Evolutionary conservation across 2,888 invertebrate genomes (phyloP).

Genomic region (Ischnus inquisitorius): DNA sequence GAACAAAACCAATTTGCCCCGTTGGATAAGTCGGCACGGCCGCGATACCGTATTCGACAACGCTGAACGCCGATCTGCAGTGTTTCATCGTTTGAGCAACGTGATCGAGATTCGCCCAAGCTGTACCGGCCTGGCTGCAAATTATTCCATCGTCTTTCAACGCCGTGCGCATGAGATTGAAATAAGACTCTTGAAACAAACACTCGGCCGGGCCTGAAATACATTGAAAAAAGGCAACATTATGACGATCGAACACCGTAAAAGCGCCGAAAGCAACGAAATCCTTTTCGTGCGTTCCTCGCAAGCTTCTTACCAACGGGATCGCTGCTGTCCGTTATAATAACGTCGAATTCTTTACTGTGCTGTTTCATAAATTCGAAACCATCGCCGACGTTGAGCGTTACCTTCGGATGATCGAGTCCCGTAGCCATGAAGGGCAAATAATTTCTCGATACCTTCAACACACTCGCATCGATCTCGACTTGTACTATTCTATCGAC

Average conservation of each 20-base stretch:
- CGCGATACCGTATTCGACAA: constrained; percentile 92
- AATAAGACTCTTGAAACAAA: constrained; percentile 93
- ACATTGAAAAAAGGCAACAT: neutral
- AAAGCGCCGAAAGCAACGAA: neutral
- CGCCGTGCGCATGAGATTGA: constrained; percentile 93
- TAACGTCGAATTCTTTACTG: constrained; percentile 95
- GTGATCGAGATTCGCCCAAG: constrained; percentile 93
- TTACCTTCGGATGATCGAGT: constrained; percentile 93
- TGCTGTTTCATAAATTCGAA: constrained; percentile 97
- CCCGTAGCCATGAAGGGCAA: constrained; percentile 97
- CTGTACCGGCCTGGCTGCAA: constrained; percentile 94
- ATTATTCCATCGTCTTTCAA: constrained; percentile 94
- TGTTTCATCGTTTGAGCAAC: constrained; percentile 91
- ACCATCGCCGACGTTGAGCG: constrained; percentile 95
- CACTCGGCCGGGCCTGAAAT: constrained; percentile 89
- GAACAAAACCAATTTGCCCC: constrained; percentile 98
- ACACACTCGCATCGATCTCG: constrained; percentile 97
- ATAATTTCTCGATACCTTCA: constrained; percentile 95
- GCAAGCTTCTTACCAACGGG: constrained; percentile 90
- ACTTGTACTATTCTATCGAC: constrained; percentile 96
- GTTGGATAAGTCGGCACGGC: constrained; percentile 98
- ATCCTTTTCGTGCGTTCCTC: neutral
- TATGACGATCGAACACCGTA: neutral
- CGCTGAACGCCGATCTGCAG: constrained; percentile 92
- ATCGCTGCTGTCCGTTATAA: constrained; percentile 99